A percentile compares a stretch with the other conserved stretches of the same genome.
These are phyloP conservation scores for Limonius californicus DNA, from an alignment of 1,140 invertebrate species.

Conservation along the genomic window DNA sequence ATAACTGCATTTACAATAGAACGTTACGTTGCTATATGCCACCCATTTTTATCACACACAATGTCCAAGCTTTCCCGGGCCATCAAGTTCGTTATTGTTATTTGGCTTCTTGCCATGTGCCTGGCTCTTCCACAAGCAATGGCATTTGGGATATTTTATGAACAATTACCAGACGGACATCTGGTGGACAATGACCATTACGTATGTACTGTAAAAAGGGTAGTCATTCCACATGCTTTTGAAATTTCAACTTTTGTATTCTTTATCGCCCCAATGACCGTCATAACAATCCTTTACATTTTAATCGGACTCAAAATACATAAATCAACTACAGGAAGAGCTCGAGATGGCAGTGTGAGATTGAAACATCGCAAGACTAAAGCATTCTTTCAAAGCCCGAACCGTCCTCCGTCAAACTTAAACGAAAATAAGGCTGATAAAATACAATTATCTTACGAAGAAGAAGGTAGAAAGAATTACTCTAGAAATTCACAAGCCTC, in stretches of 20 bases:
- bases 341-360: constrained; percentile 37
- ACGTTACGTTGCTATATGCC: constrained; percentile 93
- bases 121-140: constrained; percentile 78
- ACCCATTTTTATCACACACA: constrained; percentile 84
- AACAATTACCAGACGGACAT: constrained; percentile 50
- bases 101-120: constrained; percentile 66
- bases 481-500: constrained; percentile 51
- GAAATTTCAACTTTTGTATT: constrained; percentile 55
- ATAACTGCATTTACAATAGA: constrained; percentile 94
- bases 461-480: constrained; percentile 49
- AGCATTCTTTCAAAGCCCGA: constrained; percentile 10
- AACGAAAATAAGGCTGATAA: constrained; percentile 11
- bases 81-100: constrained; percentile 61
- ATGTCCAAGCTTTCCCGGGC: constrained; percentile 74
- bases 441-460: constrained; percentile 22
- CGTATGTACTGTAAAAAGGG: constrained; percentile 42
- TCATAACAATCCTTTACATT: constrained; percentile 65
- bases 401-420: not conserved
- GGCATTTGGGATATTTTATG: constrained; percentile 64
- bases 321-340: constrained; percentile 44
- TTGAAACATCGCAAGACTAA: constrained; percentile 30
- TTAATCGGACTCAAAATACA: constrained; percentile 65
- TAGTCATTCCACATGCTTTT: constrained; percentile 48
- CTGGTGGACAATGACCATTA: constrained; percentile 51
- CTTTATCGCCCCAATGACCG: constrained; percentile 55